phyloP scores from a whole-genome alignment of 2,113 vertebrate genomes.

The Antennarius striatus region DNA sequence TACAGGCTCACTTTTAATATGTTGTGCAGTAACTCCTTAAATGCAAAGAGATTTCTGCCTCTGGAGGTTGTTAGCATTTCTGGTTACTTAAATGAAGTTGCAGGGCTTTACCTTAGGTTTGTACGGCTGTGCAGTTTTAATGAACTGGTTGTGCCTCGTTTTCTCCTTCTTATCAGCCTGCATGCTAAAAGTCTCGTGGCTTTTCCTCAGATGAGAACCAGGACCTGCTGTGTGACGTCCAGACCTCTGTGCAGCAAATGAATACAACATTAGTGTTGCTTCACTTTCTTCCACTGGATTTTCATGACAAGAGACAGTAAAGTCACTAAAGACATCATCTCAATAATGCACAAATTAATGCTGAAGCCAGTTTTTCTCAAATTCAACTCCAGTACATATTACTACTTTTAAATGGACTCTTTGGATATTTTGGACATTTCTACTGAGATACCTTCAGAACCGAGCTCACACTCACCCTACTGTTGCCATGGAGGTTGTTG shows the following conservation, averaged over 20 bases:
- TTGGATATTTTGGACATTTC: background rate
- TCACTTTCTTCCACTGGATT: background rate
- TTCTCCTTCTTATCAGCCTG: conserved; percentile 98
- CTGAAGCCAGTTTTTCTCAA: too few species aligned
- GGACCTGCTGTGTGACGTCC: conserved; percentile 85
- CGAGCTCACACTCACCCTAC: conserved; percentile 79
- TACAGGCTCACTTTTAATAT: background rate
- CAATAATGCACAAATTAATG: background rate
- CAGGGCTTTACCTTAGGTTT: conserved; percentile 88
- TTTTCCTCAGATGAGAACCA: conserved; percentile 89
- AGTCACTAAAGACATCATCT: too few species aligned
- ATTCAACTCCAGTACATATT: background rate
- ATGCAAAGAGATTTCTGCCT: background rate
- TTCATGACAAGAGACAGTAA: background rate
- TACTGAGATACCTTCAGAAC: background rate
- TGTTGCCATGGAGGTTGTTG: conserved; percentile 95
- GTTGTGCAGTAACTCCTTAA: background rate
- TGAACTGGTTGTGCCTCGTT: conserved; percentile 97
- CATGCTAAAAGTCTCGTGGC: conserved; percentile 92
- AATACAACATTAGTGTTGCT: background rate
- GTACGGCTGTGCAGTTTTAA: conserved; percentile 98
- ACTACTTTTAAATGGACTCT: background rate
- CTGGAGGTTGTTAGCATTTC: background rate
- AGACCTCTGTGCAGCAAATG: conserved; percentile 80
- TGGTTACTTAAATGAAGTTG: background rate